A percentile compares a stretch with the other conserved stretches of the same genome.
Conservation (phyloP, 1,140 invertebrate species). For the Rhyacophila brunnea region DNA sequence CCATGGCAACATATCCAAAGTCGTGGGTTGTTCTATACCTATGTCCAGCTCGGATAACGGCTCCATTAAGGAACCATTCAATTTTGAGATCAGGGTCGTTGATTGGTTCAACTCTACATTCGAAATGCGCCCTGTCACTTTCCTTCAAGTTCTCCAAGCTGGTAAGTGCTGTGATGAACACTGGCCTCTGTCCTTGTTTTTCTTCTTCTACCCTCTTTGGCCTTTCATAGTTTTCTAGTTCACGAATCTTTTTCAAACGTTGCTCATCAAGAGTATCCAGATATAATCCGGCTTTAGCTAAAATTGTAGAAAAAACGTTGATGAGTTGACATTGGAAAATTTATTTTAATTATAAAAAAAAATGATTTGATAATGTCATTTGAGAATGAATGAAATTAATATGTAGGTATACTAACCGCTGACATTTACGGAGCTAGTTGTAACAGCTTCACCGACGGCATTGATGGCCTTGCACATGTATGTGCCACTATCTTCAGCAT, state of each 20-base stretch:
- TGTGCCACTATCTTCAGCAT: constrained; percentile 91
- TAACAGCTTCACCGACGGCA: constrained; percentile 86
- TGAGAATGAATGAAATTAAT: no score
- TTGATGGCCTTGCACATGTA: constrained; percentile 95
- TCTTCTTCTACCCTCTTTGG: constrained; percentile 75
- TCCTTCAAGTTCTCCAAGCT: constrained; percentile 85
- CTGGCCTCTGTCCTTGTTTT: constrained; percentile 74
- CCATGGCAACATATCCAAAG: constrained; percentile 93
- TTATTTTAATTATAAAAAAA: no score
- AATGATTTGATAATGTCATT: no score
- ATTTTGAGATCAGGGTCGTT: constrained; percentile 93
- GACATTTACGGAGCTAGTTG: constrained; percentile 82
- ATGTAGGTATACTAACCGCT: constrained; percentile 62
- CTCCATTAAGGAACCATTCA: constrained; percentile 92
- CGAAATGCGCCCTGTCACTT: constrained; percentile 90
- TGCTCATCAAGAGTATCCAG: constrained; percentile 88
- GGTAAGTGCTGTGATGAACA: constrained; percentile 83
- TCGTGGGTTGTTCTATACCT: constrained; percentile 90
- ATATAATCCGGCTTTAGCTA: constrained; percentile 80
- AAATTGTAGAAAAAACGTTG: constrained; percentile 39
- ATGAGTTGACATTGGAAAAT: no score
- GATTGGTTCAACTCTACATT: constrained; percentile 92
- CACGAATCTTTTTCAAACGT: constrained; percentile 82
- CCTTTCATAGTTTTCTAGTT: constrained; percentile 79
- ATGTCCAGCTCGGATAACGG: constrained; percentile 76